phyloP scores from a whole-genome alignment of 2,888 invertebrate species.

The Helicoverpa assulta region DNA sequence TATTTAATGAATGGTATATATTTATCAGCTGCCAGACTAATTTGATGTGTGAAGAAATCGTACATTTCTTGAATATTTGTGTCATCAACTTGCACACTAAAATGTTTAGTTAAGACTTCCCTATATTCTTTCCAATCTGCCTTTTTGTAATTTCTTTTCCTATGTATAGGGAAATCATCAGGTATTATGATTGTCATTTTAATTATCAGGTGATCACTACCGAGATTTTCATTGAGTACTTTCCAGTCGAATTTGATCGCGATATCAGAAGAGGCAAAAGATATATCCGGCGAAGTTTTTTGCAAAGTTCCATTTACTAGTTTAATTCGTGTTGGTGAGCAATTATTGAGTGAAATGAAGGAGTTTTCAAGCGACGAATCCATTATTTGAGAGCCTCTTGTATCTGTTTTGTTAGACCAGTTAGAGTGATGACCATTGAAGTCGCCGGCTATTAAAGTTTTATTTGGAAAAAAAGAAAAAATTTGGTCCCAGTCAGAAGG shows the following conservation, averaged over 20 bases:
- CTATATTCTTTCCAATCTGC: neutral
- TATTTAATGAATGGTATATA: neutral
- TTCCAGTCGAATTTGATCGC: slow-evolving; percentile 5
- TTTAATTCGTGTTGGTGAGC: slow-evolving; percentile 40
- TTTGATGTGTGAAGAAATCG: neutral
- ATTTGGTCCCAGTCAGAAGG: neutral
- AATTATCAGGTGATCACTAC: too few relatives aligned
- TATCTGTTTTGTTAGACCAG: neutral
- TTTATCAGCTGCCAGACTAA: neutral
- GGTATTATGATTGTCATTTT: too few relatives aligned
- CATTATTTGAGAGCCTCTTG: neutral
- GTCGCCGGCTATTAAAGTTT: neutral
- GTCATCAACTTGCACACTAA: neutral
- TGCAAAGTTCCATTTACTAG: slow-evolving; percentile 35
- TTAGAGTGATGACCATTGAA: neutral
- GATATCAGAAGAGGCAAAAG: slow-evolving; percentile 21
- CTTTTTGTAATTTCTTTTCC: slow-evolving; percentile 6
- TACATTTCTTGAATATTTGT: neutral
- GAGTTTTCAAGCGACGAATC: slow-evolving; percentile 22
- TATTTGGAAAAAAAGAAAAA: neutral
- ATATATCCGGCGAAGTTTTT: slow-evolving; percentile 29
- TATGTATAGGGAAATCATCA: neutral
- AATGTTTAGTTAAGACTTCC: neutral
- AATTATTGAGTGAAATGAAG: slow-evolving; percentile 38
- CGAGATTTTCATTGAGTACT: slow-evolving; percentile 9